Base-by-base conservation (phyloP, 2,113 vertebrate species). In the Gymnocephalus cernua region DNA sequence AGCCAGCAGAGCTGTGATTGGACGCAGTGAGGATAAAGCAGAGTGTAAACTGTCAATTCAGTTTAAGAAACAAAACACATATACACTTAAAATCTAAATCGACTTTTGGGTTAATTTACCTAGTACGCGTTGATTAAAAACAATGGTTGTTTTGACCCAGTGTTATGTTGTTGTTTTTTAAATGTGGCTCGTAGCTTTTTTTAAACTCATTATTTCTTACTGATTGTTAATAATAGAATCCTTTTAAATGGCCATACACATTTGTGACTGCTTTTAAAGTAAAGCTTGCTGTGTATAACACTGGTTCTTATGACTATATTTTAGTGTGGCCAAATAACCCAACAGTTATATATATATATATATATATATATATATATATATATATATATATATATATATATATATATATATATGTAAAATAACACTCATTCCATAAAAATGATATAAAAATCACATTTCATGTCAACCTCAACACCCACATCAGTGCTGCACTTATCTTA, bases 31-130 rank as follows among this genome's bases (percentile, higher is more conserved):
- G 32, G n/a, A 87, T 27, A 61, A 67, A 67, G 45, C 66, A 38
- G 61, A 83, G 53, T 67, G 79, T 86, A 86, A 80, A 89, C 84
- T 79, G 70, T 91, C 86, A 83, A 38, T 77, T 85, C 58, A 71
- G 47, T 59, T 76, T 38, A 82, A 44, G 8, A 41, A 48, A 62
- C 29, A 69, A 59, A 19, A 50, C 23, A 56, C 13, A 62, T 14
- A 14, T 19, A 25, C 41, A 16, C 3, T 4, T 8, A 54, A 80
- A 59, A 59, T 35, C 10, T 2, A 56, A 70, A 68, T 38, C 3
- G n/a, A 58, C 19, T 15, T 81, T 65, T 32, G 44, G 12, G 44
- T 48, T 32, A 72, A 66, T 6, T 58, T 25, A 23, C 32, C 13
- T 41, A 38, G 4, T 19, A 35, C n/a, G 11, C 29, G 18, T 12